These are phyloP conservation scores for Psittacula echo DNA, from an alignment of 2,797 vertebrate species.

Conservation along the genomic window DNA sequence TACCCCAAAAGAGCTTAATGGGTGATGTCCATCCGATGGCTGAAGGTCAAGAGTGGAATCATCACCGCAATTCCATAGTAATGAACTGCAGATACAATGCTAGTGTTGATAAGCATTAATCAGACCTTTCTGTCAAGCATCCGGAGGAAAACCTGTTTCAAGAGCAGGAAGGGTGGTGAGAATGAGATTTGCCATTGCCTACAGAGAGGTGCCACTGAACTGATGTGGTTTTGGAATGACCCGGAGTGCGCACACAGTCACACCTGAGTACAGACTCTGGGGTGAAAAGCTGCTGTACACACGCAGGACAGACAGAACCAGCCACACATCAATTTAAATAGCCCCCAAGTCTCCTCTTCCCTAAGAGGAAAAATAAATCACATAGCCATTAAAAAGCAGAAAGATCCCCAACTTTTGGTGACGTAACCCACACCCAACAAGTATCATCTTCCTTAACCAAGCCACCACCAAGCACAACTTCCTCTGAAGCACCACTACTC, in stretches of 20 bases:
- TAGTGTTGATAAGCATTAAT: rapidly evolving
- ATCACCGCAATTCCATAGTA: background rate
- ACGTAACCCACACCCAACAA: slow-evolving; percentile 23
- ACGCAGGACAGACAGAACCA: background rate
- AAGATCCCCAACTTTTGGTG: background rate
- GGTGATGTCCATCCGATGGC: background rate
- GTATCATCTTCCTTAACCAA: background rate
- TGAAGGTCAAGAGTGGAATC: background rate
- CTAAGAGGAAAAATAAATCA: background rate
- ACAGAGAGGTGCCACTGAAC: background rate
- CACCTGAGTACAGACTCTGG: background rate
- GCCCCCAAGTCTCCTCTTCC: background rate
- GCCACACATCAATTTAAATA: background rate
- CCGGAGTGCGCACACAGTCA: rapidly evolving
- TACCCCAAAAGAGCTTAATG: background rate
- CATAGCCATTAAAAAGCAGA: background rate
- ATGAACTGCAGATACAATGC: rapidly evolving
- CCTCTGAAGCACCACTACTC: background rate
- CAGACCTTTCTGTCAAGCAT: background rate
- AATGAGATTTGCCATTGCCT: background rate
- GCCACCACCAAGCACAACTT: background rate
- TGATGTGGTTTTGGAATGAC: background rate
- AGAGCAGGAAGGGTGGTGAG: background rate
- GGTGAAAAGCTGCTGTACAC: background rate
- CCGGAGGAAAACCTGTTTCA: background rate